A percentile compares a stretch with the other conserved stretches of the same genome.
These are phyloP conservation scores for Struthio camelus DNA, from an alignment of 2,113 vertebrate species.

Conservation along the genomic window DNA sequence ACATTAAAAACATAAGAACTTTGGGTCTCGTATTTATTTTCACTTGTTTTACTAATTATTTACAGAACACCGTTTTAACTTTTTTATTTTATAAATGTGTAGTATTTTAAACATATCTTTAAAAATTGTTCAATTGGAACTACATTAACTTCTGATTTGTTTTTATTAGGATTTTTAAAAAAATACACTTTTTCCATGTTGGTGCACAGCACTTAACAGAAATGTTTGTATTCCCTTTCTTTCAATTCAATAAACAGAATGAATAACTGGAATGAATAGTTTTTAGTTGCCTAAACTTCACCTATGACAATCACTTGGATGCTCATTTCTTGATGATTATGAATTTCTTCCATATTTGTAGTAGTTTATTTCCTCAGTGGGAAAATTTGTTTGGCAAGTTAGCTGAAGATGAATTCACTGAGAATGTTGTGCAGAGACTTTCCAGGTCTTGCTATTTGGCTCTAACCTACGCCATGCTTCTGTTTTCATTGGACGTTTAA, in stretches of 20 bases:
- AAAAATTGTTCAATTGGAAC: constrained; percentile 70
- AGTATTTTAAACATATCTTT: constrained; percentile 79
- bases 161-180: constrained; percentile 75
- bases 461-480: not conserved
- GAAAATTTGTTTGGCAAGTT: not conserved
- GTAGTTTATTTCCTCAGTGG: not conserved
- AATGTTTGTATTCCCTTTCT: constrained; percentile 84
- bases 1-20: constrained; percentile 97
- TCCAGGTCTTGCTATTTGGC: not conserved
- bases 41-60: constrained; percentile 82
- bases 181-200: constrained; percentile 77
- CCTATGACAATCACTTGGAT: constrained; percentile 16
- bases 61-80: constrained; percentile 80
- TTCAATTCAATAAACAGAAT: constrained; percentile 85
- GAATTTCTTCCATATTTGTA: not conserved
- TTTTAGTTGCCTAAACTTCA: constrained; percentile 68
- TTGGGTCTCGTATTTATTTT: constrained; percentile 89
- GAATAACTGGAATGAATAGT: constrained; percentile 75
- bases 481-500: not conserved
- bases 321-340: not conserved
- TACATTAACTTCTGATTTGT: constrained; percentile 77
- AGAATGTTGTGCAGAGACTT: not conserved
- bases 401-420: not conserved
- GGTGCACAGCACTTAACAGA: constrained; percentile 79
- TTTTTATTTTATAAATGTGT: constrained; percentile 83